Base-by-base conservation (phyloP, 2,113 vertebrate genomes). In the Picathartes gymnocephalus region DNA sequence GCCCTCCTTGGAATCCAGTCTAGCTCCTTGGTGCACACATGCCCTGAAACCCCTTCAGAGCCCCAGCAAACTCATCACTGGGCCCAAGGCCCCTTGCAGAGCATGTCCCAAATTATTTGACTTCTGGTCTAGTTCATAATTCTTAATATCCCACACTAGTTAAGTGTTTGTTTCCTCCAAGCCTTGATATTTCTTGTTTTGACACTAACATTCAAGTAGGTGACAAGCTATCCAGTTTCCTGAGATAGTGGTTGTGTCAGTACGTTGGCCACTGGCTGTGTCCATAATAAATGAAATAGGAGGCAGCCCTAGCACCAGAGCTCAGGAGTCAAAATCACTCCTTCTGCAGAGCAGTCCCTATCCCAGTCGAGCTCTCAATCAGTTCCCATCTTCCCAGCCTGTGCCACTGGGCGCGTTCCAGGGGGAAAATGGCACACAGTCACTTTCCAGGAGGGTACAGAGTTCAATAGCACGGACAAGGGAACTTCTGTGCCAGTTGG, bases 271-370 rank as follows among this genome's bases (percentile, higher is more conserved):
- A 1, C 57, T 84, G 54, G 14, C 37, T 61, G 35, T 50, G 30
- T 51, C 18, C 3, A 0, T 44, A 33, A 25, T 30, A 25, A 22
- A n/a, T 33, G 3, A 69, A 68, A 44, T 5, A 39, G 18, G 10
- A 27, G 53, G 10, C 50, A 74, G 25, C 7, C 33, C 33, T 50
- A 69, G 31, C 25, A 44, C 9, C 4, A 7, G 15, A 77, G 37
- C 72, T 83, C 64, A 21, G 35, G 11, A 48, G 40, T 28, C 1
- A 4, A 50, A 77, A 40, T 28, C 1, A 0, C n/a, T 72, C 13
- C 20, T 21, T 39, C 17, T 25, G 35, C 7, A 2, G 40, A 65
- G 35, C 0, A 0, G 11, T 60, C 31, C 31, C 45, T 37, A 6
- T 47, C 28, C 15, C 53, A 39, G n/a, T 68, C 77, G 64, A 72